A percentile compares a stretch with the other conserved stretches of the same genome.
phyloP scores from a whole-genome alignment of 1,140 invertebrate species.

The Drosophila guanche region DNA sequence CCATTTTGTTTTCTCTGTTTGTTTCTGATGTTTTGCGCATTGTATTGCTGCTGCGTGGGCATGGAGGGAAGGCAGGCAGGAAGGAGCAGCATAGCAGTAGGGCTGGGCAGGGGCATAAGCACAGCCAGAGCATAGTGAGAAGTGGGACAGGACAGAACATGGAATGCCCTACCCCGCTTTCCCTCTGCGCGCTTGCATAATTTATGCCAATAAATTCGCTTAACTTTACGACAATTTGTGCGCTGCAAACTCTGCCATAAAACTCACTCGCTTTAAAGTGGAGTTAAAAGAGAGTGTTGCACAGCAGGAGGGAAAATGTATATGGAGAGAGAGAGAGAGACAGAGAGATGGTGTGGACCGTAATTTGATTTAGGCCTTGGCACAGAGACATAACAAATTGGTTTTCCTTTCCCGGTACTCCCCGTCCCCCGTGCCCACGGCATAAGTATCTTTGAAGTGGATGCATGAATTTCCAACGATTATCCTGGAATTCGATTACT shows the following conservation, averaged over 20 bases:
- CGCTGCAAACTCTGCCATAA: constrained; percentile 71
- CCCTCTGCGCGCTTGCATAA: constrained; percentile 57
- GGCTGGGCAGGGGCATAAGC: neutral
- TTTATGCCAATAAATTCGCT: constrained; percentile 82
- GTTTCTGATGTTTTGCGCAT: constrained; percentile 64
- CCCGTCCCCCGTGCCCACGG: neutral
- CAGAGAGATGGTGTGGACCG: neutral
- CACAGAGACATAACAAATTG: constrained; percentile 42
- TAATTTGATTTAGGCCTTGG: constrained; percentile 61
- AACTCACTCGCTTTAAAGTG: constrained; percentile 51
- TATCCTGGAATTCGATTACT: constrained; percentile 65
- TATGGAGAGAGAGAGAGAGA: neutral
- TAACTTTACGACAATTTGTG: constrained; percentile 82
- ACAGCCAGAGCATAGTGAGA: neutral
- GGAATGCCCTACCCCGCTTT: constrained; percentile 1
- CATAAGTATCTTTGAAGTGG: constrained; percentile 54
- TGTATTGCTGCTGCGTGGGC: constrained; percentile 33
- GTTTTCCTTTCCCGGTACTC: constrained; percentile 17
- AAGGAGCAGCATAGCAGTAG: neutral
- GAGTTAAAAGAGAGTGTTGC: neutral
- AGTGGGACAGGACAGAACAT: constrained; percentile 3
- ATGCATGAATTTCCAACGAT: constrained; percentile 56
- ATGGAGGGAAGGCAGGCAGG: constrained; percentile 1
- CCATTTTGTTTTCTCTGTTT: constrained; percentile 69
- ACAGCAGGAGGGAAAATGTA: neutral